A percentile compares a stretch with the other conserved stretches of the same genome.
phyloP scores from a whole-genome alignment of 2,888 invertebrate genomes.

The Pogonocherus hispidulus region DNA sequence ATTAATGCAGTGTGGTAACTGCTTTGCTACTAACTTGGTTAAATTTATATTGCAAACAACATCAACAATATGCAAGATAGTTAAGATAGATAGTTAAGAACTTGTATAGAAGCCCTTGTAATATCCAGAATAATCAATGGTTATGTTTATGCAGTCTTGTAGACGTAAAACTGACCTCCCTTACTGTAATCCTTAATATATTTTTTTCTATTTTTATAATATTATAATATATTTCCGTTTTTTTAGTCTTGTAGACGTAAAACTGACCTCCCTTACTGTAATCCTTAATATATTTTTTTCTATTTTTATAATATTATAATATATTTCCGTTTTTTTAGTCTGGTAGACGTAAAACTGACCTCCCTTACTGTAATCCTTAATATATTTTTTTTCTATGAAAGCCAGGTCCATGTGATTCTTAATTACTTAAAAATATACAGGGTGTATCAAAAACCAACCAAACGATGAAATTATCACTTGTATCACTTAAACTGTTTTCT shows the following conservation, averaged over 20 bases:
- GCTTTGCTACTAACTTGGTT: constrained; percentile 53
- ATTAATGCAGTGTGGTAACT: constrained; percentile 56
- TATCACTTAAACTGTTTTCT: no score
- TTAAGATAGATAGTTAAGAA: constrained; percentile 45
- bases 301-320: no score
- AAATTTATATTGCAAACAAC: constrained; percentile 54
- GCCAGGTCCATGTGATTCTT: no score
- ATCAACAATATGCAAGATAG: constrained; percentile 46
- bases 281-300: neutral
- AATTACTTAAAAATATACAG: no score
- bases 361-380: neutral
- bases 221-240: neutral
- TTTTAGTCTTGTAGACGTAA: neutral
- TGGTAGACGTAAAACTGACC: neutral
- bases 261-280: neutral
- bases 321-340: neutral
- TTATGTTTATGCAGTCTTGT: neutral
- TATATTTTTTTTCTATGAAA: neutral
- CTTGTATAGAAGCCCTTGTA: constrained; percentile 22
- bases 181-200: neutral
- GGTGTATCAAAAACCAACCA: no score
- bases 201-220: neutral
- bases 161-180: neutral
- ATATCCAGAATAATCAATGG: constrained; percentile 20
- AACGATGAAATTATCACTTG: no score